Base-by-base conservation (phyloP, 2,797 vertebrate species). In the Molossus molossus region DNA sequence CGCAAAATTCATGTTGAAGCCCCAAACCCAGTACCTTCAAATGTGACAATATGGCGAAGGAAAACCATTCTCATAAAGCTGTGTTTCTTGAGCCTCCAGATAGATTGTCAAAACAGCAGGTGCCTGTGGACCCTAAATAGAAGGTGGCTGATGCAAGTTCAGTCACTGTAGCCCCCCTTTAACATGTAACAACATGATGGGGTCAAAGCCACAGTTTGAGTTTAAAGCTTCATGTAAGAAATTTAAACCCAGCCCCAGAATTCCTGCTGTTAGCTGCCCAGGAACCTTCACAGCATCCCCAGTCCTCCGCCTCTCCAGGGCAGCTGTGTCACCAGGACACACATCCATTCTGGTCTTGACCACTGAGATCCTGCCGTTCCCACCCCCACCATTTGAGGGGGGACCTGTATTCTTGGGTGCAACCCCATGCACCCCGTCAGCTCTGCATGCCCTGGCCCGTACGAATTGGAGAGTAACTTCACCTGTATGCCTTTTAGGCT, bases 331-430 rank as follows among this genome's bases (percentile, higher is more conserved):
- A 50, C 25, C 9, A 48, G 29, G 12, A 83, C 18, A 18, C 9
- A 1, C 6, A 17, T 33, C 10, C 83, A 89, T n/a, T 58, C 65
- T 60, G 65, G 20, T 33, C 60, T 55, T 69, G 33, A 69, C n/a
- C 50, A 45, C 33, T 1, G 15, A 40, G 37, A 29, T 17, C 64
- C 37, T 55, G 33, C n/a, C 40, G 9, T 14, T 20, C 23, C 57
- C 45, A 25, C 6, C 2, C 12, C 7, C 58, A 75, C 76, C 25
- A 33, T 6, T 48, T 0, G 0, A 20, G 33, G 55, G 53, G 6
- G 8, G 7, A 29, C 62, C 3, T 0, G 0, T 9, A 57, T 12
- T 72, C 48, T 77, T 48, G 25, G 29, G n/a, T 1, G 1, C 33
- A 73, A n/a, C 8, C 6, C 27, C 20, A 37, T 8, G 23, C 1